Base-by-base conservation (phyloP, 2,888 invertebrate species). In the Athalia circularis region DNA sequence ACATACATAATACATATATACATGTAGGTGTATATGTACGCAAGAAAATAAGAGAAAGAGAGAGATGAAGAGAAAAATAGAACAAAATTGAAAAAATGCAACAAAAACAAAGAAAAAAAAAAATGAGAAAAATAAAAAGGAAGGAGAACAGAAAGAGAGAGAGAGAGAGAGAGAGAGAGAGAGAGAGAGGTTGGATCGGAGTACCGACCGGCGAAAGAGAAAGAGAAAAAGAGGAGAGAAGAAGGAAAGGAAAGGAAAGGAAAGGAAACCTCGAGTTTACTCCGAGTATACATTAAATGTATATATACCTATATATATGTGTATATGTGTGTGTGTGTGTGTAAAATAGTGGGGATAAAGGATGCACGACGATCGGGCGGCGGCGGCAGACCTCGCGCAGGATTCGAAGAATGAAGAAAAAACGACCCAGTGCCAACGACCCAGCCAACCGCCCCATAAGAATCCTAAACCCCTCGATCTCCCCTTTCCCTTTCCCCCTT, bases 391-490 rank as follows among this genome's bases (percentile, higher is more conserved):
- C 82, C 82, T 62, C 85, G 80, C 86, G 83, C 85, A 85, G 87
- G 86, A 87, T 88, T 88, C 86, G 87, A 86, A 86, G 87, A 87
- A 88, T 87, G 85, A 86, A 88, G 88, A 88, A 87, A 87, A 48
- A 50, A 75, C 62, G 62, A 75, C 85, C 83, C 83, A 85, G 86
- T 87, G 88, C 88, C 88, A 88, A 88, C 84, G 88, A 88, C 88
- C 88, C 82, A 85, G 84, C 84, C 83, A 15, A 43, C 45, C 70
- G 11, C 45, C 47, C 11, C 54, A n/a, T 29, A 68, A 59, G 59
- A 57, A 72, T 72, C 57, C 6, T 72, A 52, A 72, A 54, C 47
- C 52, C 9, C 43, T 48, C 43, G 57, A 76, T 62, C 65, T 59
- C 72, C 64, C 54, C 50, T 47, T 75, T 64, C 61, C 13, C 59